These are phyloP conservation scores for Zele albiditarsus DNA, from an alignment of 2,888 invertebrate species.

Conservation along the genomic window DNA sequence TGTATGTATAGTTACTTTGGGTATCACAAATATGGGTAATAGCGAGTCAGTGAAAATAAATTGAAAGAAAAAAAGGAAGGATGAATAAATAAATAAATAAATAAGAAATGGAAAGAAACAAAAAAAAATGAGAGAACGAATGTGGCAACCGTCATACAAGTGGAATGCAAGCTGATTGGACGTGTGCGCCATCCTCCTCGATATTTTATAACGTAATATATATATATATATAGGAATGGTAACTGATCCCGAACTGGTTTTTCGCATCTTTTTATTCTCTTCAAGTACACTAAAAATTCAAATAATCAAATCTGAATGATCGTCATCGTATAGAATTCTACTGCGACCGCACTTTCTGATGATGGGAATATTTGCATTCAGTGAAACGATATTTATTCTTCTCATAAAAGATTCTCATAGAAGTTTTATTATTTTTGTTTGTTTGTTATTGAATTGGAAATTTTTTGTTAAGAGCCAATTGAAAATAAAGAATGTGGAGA, in stretches of 20 bases:
- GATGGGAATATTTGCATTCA: neutral
- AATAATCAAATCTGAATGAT: slow-evolving; percentile 9
- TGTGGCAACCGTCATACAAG: slow-evolving; percentile 1
- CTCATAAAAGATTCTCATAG: too few species aligned
- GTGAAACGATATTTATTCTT: too few species aligned
- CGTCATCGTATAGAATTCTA: neutral
- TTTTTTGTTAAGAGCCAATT: too few species aligned
- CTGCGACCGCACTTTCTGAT: neutral
- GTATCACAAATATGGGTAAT: slow-evolving; percentile 19
- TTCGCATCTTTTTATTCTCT: neutral
- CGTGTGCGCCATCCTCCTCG: slow-evolving; percentile 11
- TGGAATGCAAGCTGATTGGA: slow-evolving; percentile 32
- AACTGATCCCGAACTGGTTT: slow-evolving; percentile 31
- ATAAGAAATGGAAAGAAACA: neutral
- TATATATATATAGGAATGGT: neutral
- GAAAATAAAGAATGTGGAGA: too few species aligned
- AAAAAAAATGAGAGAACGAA: neutral
- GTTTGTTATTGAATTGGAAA: too few species aligned
- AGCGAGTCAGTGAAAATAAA: neutral
- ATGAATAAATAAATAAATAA: neutral
- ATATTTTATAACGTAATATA: slow-evolving; percentile 18
- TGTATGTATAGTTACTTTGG: neutral
- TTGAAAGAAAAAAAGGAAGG: slow-evolving; percentile 3
- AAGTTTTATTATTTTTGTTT: too few species aligned
- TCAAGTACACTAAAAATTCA: slow-evolving; percentile 1